phyloP scores from a whole-genome alignment of 2,113 vertebrate species.

The Zosterops lateralis region DNA sequence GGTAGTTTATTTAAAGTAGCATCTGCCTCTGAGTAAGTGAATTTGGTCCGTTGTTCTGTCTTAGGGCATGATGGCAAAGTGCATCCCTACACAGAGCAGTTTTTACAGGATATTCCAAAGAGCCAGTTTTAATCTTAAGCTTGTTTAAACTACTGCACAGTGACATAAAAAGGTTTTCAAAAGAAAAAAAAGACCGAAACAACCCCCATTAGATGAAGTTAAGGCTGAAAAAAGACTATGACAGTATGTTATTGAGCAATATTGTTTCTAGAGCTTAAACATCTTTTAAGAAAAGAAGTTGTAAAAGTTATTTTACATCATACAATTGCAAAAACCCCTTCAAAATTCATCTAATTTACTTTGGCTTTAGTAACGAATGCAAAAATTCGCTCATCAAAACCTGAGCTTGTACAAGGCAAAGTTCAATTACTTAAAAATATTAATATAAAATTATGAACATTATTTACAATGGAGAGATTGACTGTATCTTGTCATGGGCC shows the following conservation, averaged over 20 bases:
- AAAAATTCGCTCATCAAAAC: slow-evolving; percentile 43
- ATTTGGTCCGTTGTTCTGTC: background rate
- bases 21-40: background rate
- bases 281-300: slow-evolving; percentile 38
- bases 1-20: background rate
- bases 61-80: background rate
- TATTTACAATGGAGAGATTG: slow-evolving; percentile 48
- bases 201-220: background rate
- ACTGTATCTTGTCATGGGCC: background rate
- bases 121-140: slow-evolving; percentile 25
- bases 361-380: slow-evolving; percentile 27
- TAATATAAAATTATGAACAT: slow-evolving; percentile 61
- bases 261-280: slow-evolving; percentile 6
- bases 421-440: slow-evolving; percentile 53
- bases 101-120: slow-evolving; percentile 29
- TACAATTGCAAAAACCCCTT: background rate
- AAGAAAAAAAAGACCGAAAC: background rate
- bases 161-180: background rate
- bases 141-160: slow-evolving; percentile 36
- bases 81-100: background rate
- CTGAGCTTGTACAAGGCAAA: slow-evolving; percentile 23
- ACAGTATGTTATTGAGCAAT: background rate
- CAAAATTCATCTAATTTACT: background rate
- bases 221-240: slow-evolving; percentile 11
- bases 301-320: slow-evolving; percentile 22